A percentile compares a stretch with the other conserved stretches of the same genome.
These are phyloP conservation scores for Heliconius sara DNA, from an alignment of 2,888 invertebrate species.

Conservation along the genomic window DNA sequence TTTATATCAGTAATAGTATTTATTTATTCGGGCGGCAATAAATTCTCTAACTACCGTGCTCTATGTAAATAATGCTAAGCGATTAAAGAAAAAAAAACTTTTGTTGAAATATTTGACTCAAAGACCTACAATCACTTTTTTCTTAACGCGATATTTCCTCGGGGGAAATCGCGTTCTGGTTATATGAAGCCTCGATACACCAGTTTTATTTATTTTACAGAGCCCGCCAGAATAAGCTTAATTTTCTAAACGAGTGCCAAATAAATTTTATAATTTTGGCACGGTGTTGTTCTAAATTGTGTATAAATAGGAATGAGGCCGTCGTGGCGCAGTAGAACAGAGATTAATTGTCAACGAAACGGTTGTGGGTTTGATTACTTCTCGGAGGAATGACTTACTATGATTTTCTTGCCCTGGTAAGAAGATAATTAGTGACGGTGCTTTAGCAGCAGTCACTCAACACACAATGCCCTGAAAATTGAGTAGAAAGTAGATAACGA, in stretches of 20 bases:
- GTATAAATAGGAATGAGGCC: not conserved
- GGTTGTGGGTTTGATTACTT: too few species aligned
- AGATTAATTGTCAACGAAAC: too few species aligned
- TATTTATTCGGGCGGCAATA: too few species aligned
- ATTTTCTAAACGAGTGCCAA: constrained; percentile 23
- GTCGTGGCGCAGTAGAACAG: too few species aligned
- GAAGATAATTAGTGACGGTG: too few species aligned
- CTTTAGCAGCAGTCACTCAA: too few species aligned
- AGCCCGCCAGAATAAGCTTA: constrained; percentile 7
- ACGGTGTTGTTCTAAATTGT: not conserved
- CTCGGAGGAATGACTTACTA: too few species aligned
- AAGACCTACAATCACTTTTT: constrained; percentile 16
- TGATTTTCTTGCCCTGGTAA: too few species aligned
- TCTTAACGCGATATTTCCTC: constrained; percentile 21
- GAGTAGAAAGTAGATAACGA: too few species aligned
- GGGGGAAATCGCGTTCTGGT: constrained; percentile 34
- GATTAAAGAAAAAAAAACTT: not conserved
- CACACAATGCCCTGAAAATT: too few species aligned
- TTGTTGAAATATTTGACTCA: constrained; percentile 13
- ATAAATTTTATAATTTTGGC: constrained; percentile 19
- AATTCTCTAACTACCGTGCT: not conserved
- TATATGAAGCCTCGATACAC: constrained; percentile 29
- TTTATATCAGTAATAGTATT: too few species aligned
- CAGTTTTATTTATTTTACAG: constrained; percentile 26
- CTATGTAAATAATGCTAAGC: not conserved